These are phyloP conservation scores for Megaceryle maxima DNA, from an alignment of 2,113 vertebrate genomes.

Conservation along the genomic window DNA sequence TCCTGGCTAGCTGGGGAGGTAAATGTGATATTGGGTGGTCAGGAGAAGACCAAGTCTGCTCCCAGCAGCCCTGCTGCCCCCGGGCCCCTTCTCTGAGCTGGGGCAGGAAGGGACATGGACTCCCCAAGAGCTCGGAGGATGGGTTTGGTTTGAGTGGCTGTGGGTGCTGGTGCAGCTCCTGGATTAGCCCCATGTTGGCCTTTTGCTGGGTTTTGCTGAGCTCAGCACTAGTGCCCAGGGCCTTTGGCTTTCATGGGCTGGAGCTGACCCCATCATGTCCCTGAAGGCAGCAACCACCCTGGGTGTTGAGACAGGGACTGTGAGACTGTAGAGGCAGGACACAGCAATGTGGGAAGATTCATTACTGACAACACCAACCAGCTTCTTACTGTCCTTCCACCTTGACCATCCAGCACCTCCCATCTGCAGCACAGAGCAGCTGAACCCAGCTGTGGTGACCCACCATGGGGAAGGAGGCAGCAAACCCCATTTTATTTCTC, in stretches of 20 bases:
- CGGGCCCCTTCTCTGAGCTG: background rate
- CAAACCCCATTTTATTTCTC: background rate
- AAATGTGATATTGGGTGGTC: background rate
- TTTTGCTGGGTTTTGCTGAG: background rate
- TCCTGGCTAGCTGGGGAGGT: too few species aligned
- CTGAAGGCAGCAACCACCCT: background rate
- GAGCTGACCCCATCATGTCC: background rate
- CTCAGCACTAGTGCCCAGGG: background rate
- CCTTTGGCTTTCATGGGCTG: background rate
- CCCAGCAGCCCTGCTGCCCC: background rate
- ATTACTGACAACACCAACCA: background rate
- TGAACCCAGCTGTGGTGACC: background rate
- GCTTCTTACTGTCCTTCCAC: too few species aligned
- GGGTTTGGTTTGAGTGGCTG: background rate
- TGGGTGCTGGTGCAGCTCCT: background rate
- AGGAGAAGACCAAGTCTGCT: background rate
- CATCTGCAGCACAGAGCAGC: background rate
- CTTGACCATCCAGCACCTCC: background rate
- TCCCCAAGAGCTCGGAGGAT: background rate
- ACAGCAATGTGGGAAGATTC: background rate
- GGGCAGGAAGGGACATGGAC: background rate
- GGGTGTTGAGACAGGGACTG: background rate
- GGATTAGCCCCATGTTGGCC: background rate
- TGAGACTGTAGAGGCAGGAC: background rate
- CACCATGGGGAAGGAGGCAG: background rate